phyloP scores from a whole-genome alignment of 2,113 vertebrate genomes.

The Sminthopsis crassicaudata region DNA sequence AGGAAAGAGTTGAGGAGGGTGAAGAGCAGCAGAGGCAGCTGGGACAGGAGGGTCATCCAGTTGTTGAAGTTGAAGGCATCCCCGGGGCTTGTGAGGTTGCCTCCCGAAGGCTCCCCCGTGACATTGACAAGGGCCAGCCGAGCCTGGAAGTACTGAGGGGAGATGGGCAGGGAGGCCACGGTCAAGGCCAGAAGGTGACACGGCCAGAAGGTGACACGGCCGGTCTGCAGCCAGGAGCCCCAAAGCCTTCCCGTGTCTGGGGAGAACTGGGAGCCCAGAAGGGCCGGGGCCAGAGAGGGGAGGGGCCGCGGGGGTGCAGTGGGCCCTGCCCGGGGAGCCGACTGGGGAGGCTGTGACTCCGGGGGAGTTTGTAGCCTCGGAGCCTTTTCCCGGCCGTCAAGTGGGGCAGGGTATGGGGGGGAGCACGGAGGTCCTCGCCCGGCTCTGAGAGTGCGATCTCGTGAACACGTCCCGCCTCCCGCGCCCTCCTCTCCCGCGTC shows the following conservation, averaged over 20 bases:
- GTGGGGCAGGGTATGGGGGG: no score
- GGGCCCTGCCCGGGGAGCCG: not conserved
- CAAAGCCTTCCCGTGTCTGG: no score
- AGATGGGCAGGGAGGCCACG: not conserved
- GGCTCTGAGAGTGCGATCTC: no score
- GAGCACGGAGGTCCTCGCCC: not conserved
- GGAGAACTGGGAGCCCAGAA: not conserved
- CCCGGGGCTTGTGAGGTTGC: constrained; percentile 73
- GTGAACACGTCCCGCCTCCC: not conserved
- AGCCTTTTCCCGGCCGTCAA: not conserved
- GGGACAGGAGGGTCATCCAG: constrained; percentile 93
- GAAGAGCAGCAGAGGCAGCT: constrained; percentile 92
- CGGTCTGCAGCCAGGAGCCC: no score
- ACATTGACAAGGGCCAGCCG: constrained; percentile 78
- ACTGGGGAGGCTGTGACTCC: no score
- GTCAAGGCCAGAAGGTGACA: not conserved
- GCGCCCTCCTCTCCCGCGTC: no score
- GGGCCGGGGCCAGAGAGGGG: not conserved
- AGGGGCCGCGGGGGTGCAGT: no score
- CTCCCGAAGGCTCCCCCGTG: not conserved
- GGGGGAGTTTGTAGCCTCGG: no score
- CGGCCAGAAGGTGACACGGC: not conserved
- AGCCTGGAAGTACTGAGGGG: constrained; percentile 89
- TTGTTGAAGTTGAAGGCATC: constrained; percentile 91
- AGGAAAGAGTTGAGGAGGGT: constrained; percentile 93